Evolutionary conservation across 64 coral and sea anemone species (phyloP).

Genomic region (Montipora efflorescens): DNA sequence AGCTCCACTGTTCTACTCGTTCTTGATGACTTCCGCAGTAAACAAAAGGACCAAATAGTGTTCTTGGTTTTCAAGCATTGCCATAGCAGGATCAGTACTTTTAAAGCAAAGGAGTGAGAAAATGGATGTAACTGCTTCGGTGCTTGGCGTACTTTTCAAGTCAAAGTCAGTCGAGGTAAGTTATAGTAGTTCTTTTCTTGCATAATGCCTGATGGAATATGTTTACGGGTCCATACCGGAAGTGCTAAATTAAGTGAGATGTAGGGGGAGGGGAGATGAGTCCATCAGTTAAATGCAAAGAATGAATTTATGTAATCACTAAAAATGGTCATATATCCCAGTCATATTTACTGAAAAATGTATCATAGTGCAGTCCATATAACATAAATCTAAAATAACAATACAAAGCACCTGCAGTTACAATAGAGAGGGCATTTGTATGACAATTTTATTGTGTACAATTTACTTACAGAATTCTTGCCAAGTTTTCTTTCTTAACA

Average conservation of each 20-base stretch:
- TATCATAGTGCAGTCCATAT: background rate
- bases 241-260: background rate
- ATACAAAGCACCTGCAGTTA: background rate
- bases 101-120: conserved; percentile 77
- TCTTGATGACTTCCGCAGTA: conserved; percentile 24
- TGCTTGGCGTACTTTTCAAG: conserved; percentile 57
- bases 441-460: background rate
- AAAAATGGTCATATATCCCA: background rate
- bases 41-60: background rate
- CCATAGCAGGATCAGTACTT: conserved; percentile 64
- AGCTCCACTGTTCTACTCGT: conserved; percentile 41
- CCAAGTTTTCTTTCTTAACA: background rate
- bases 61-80: conserved; percentile 66
- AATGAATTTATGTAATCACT: background rate
- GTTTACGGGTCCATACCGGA: background rate
- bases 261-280: background rate
- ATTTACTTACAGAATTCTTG: background rate
- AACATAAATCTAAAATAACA: background rate
- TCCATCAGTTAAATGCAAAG: background rate
- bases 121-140: conserved; percentile 63
- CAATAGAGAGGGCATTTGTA: background rate
- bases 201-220: background rate
- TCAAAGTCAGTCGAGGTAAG: background rate
- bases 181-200: background rate
- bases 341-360: background rate